Conservation (phyloP, 2,113 vertebrate genomes). For the Eonycteris spelaea region DNA sequence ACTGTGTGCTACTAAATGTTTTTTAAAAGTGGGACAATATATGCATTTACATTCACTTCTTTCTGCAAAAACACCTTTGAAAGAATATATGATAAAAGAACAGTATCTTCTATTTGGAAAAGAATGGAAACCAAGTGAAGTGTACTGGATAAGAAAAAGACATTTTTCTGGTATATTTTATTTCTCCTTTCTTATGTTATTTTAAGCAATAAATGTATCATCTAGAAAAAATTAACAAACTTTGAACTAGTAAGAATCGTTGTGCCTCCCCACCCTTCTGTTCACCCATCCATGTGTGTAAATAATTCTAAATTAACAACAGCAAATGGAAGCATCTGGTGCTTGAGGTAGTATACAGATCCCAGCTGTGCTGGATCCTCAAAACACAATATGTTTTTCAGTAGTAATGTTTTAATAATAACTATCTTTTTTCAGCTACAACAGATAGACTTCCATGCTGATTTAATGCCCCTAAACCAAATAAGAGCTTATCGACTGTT, state of each 20-base stretch:
- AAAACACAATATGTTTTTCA: conserved; percentile 49
- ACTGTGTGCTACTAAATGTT: not conserved
- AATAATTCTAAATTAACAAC: conserved; percentile 44
- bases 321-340: conserved; percentile 48
- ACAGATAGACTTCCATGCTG: conserved; percentile 35
- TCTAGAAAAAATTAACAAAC: not conserved
- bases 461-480: conserved; percentile 54
- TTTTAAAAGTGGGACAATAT: not conserved
- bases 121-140: not conserved
- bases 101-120: not conserved
- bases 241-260: not conserved
- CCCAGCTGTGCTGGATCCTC: conserved; percentile 40
- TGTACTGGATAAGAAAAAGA: not conserved
- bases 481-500: not conserved
- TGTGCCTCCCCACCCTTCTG: not conserved
- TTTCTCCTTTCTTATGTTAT: not conserved
- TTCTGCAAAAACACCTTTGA: not conserved
- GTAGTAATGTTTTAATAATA: conserved; percentile 58
- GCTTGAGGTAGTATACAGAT: not conserved
- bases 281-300: not conserved
- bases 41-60: not conserved
- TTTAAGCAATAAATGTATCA: not conserved
- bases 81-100: not conserved
- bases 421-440: conserved; percentile 26
- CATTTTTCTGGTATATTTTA: not conserved